These are phyloP conservation scores for Lepidostoma basale DNA, from an alignment of 1,140 invertebrate genomes.

Conservation along the genomic window DNA sequence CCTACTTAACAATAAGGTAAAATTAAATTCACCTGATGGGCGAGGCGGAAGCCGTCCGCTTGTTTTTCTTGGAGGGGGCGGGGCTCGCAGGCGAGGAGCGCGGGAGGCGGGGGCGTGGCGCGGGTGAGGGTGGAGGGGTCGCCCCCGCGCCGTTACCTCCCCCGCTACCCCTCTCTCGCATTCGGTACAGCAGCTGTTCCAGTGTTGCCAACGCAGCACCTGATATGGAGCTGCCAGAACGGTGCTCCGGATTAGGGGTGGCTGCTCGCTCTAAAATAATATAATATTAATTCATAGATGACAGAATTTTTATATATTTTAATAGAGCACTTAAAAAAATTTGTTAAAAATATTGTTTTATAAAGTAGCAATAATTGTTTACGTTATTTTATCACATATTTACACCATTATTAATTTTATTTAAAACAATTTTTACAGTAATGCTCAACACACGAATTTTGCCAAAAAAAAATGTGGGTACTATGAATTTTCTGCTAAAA, in stretches of 20 bases:
- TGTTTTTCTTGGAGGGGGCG: constrained; percentile 72
- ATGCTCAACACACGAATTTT: too few relatives aligned
- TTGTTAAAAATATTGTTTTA: too few relatives aligned
- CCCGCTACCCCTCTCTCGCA: constrained; percentile 53
- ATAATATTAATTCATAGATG: too few relatives aligned
- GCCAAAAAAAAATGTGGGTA: too few relatives aligned
- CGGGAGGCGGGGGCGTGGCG: constrained; percentile 63
- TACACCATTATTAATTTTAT: too few relatives aligned
- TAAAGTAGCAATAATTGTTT: too few relatives aligned
- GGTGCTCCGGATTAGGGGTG: constrained; percentile 40
- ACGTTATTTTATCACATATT: too few relatives aligned
- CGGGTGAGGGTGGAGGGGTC: constrained; percentile 63
- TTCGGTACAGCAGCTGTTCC: constrained; percentile 62
- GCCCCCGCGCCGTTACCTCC: constrained; percentile 29
- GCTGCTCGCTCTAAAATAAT: constrained; percentile 38
- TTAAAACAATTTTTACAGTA: too few relatives aligned
- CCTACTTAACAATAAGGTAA: not conserved
- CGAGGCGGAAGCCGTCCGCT: constrained; percentile 77
- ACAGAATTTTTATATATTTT: too few relatives aligned
- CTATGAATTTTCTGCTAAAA: too few relatives aligned
- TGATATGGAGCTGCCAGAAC: constrained; percentile 36
- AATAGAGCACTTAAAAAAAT: too few relatives aligned
- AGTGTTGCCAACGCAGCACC: constrained; percentile 59
- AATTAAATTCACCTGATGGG: constrained; percentile 66
- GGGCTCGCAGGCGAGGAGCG: constrained; percentile 75